A percentile compares a stretch with the other conserved stretches of the same genome.
phyloP scores from a whole-genome alignment of 2,113 vertebrate genomes.

The Origma solitaria region DNA sequence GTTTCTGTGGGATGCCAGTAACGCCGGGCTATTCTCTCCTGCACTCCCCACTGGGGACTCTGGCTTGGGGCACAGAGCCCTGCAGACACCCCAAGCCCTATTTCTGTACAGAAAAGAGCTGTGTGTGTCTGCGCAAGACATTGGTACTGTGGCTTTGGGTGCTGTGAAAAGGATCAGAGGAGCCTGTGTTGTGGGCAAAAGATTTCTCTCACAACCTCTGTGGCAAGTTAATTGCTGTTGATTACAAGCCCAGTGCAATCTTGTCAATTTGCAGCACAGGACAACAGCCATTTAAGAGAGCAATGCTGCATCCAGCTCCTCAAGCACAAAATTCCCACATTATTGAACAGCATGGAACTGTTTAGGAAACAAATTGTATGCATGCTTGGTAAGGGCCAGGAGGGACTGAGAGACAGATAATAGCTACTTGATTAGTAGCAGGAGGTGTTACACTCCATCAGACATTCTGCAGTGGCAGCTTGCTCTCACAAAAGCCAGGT shows the following conservation, averaged over 20 bases:
- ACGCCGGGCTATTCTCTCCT: neutral
- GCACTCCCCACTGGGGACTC: neutral
- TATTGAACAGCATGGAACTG: neutral
- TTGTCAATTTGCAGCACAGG: slow-evolving; percentile 25
- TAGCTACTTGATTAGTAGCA: neutral
- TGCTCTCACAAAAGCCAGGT: neutral
- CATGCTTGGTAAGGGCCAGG: neutral
- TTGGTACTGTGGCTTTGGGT: rapidly evolving
- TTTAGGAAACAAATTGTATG: neutral
- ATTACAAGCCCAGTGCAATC: slow-evolving; percentile 33
- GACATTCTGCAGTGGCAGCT: neutral
- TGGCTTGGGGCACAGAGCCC: neutral
- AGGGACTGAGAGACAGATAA: neutral
- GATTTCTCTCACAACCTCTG: neutral
- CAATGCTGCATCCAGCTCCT: neutral
- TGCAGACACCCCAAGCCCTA: neutral
- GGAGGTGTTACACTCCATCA: neutral
- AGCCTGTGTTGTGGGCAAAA: neutral
- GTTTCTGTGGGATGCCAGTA: neutral
- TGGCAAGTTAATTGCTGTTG: slow-evolving; percentile 30
- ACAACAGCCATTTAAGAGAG: slow-evolving; percentile 13
- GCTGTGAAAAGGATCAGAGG: neutral
- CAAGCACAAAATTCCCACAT: neutral
- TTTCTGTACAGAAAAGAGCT: neutral
- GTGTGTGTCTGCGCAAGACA: neutral